Base-by-base conservation (phyloP, 2,797 vertebrate species). In the Sebastes kiyomatsui region DNA sequence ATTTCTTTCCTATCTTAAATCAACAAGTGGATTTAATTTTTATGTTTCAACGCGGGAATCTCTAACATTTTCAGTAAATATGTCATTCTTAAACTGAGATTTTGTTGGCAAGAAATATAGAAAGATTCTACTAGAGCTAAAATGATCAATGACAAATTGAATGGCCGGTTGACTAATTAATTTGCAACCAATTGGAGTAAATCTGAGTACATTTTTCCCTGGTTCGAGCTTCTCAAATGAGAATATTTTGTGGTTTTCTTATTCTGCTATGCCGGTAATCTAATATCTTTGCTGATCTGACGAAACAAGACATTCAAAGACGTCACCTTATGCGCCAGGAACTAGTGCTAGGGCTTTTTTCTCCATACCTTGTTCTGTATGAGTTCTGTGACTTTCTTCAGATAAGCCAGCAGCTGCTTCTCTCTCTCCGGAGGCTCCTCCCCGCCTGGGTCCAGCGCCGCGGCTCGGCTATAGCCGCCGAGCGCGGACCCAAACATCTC, bases 401-500 rank as follows among this genome's bases (percentile, higher is more conserved):
- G 94, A 87, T 97, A 98, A 60, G 96, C 95, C 75, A 97, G 84
- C 32, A 98, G 94, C 77, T 96, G 96, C 55, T 92, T 96, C 80
- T 97, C 96, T 79, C 96, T 95, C 67, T 96, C 95, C 0, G 33
- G 88, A 38, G 97, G 95, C 38, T 97, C 97, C 2, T 89, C 89
- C 96, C 96, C 98, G 42, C 92, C 91, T 0, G 97, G 97, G 77
- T 98, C 97, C 13, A 98, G 93, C 0, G 87, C 93, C 1, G 95
- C 95, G 0, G 97, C 97, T 27, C 90, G 95, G 56, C 95, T 96
- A 89, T 97, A 98, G 56, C 97, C 97, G 1, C 88, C 94, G 9
- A 98, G 92, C 25, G 97, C 97, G 2, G 96, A 97, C 9, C 94
- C 93, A 5, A 95, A 98, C 95, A 95, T 97, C 93, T 98, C 97